Evolutionary conservation across 2,113 vertebrate genomes (phyloP), one percentile per base, ranked within the genome.

Genomic region (Conger conger): DNA sequence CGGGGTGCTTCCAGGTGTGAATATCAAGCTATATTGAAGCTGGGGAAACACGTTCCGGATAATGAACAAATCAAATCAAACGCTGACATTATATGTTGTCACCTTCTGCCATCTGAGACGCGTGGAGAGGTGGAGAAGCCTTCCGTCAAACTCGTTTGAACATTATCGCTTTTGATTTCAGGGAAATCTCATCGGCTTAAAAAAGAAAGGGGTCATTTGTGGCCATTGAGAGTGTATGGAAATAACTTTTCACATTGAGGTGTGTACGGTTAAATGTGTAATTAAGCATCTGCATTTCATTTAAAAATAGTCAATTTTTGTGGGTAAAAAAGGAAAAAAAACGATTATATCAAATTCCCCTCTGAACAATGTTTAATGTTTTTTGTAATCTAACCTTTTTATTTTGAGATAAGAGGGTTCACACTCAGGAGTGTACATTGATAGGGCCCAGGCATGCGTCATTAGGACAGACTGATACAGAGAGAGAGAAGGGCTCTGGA

Each of bases 11-110:
- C 35, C 35, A 78, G 76, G 76, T 37, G 18, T 38, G 35, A 38
- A 78, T 20, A 38, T 78, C 11, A 78, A 78, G 35, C 35, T 78
- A 38, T 50, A 78, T 18, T 78, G 36, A 78, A 78, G n/a, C 35
- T 78, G 36, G 76, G 76, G 35, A 4, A 78, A 30, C 37, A 78
- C 35, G 38, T 78, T 78, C 35, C 38, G 38, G 36, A 78, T 37
- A 37, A 30, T 36, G 76, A 78, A 78, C 76, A 50, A 50, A 37
- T 78, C 76, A 78, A 78, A 78, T 78, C 38, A 36, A n/a, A 78
- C 37, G 23, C 35, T 37, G 16, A 78, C 76, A 37, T 37, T 20
- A 78, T 77, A 77, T 77, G 33, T 78, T 38, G 76, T 38, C 76
- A 78, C 16, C 76, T 4, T 78, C 33, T 38, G 76, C 35, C 36